Base-by-base conservation (phyloP, 2,888 invertebrate species). In the Diaperis boleti region DNA sequence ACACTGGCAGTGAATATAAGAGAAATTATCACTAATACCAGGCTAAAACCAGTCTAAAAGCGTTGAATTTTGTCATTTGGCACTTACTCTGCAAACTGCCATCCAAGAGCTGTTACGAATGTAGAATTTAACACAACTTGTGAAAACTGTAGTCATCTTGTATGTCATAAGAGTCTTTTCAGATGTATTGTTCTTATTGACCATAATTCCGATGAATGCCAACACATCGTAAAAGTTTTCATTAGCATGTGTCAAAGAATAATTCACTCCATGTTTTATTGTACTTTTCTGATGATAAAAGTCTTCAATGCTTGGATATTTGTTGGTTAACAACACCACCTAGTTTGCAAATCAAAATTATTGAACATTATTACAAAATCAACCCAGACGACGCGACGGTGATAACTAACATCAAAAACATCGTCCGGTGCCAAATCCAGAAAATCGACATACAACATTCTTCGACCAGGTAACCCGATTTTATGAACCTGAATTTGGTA, bases 1-100 rank as follows among this genome's bases (percentile, higher is more conserved):
- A 45, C 73, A 73, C 7, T 18, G 6, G 22, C 73, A 73, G 10
- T 54, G 59, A 13, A 73, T 61, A 7, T 10, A 8, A n/a, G 4
- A 10, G 2, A 3, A 8, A n/a, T 42, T 42, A n/a, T 10, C 20
- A 20, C 10, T 15, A 17, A 10, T n/a, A n/a, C 41, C 41, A 8
- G 41, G 18, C 41, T 42, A 13, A 26, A 26, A 26, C 2, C 4
- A 11, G 1, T 11, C n/a, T 11, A 33, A 11, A 10, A 10, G 11
- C 11, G 11, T 33, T 2, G 10, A 8, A 8, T 20, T 18, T 42
- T 15, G 5, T 7, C 1, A 15, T 3, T 3, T 15, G 5, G 8
- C 5, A 10, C 5, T 39, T 42, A 42, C 42, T 17, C 11, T 18
- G 10, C 42, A 42, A 2, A 22, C 20, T 1, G 42, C 8, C 10